phyloP scores from a whole-genome alignment of 1,140 invertebrate species.

The Drosophila grimshawi region DNA sequence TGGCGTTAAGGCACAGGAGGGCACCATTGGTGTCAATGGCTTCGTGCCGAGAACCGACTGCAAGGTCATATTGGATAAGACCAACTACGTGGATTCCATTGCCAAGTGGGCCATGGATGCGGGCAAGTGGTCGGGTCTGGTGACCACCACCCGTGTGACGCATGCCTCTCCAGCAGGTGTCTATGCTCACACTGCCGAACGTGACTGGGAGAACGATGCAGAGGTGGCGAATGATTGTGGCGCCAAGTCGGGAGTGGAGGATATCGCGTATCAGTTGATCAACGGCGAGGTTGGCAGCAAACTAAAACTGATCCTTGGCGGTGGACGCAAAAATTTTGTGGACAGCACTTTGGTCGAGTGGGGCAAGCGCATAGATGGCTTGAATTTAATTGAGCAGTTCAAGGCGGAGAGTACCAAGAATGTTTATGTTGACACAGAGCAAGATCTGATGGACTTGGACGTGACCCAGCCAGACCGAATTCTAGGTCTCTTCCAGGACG shows the following conservation, averaged over 20 bases:
- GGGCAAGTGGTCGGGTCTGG: constrained; percentile 91
- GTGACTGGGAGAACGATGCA: constrained; percentile 91
- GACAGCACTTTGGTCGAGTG: constrained; percentile 73
- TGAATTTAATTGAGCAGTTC: constrained; percentile 90
- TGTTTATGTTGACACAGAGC: constrained; percentile 88
- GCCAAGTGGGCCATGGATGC: constrained; percentile 89
- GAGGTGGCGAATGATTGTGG: constrained; percentile 85
- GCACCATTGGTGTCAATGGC: constrained; percentile 90
- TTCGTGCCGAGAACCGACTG: constrained; percentile 87
- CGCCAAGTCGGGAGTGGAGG: constrained; percentile 85
- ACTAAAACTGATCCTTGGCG: constrained; percentile 89
- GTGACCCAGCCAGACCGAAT: constrained; percentile 82
- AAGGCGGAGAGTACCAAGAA: constrained; percentile 64
- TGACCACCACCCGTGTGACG: constrained; percentile 93
- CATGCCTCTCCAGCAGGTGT: constrained; percentile 90
- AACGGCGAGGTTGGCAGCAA: constrained; percentile 87
- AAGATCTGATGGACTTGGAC: constrained; percentile 83
- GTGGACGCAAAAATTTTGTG: constrained; percentile 89
- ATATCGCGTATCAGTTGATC: constrained; percentile 91
- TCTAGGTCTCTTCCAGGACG: constrained; percentile 85
- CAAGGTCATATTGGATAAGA: constrained; percentile 85
- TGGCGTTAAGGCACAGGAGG: constrained; percentile 93
- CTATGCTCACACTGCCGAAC: constrained; percentile 90
- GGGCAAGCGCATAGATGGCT: constrained; percentile 87
- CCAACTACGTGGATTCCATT: constrained; percentile 88